Base-by-base conservation (phyloP, 2,888 invertebrate species). In the Heliothis peltigera region DNA sequence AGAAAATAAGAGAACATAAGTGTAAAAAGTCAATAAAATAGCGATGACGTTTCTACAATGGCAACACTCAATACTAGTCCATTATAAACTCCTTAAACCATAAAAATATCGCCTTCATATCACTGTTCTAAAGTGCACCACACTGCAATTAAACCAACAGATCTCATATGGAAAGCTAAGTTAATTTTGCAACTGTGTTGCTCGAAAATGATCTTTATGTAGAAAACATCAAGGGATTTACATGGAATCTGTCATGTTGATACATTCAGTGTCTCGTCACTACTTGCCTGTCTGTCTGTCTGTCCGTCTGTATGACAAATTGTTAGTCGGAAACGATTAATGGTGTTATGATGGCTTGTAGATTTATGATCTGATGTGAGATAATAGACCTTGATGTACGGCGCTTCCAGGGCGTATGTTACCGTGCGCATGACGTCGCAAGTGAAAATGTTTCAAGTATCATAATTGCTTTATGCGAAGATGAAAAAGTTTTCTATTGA, bases 241-340 rank as follows among this genome's bases (percentile, higher is more conserved):
- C 19, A 10, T 65, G 35, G 62, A 28, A 0, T 43, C 10, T 62
- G 32, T 10, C 43, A 57, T 52, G 46, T 60, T 63, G 70, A 64
- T 70, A 57, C 48, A 68, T 66, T 70, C 42, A 43, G 57, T 72
- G 60, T 62, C 63, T 75, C 81, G 63, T 72, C 72, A 75, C 63
- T 65, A 82, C 84, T 79, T 83, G 86, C 85, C 84, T 82, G 88
- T 89, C 85, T 84, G 89, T 90, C 89, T 87, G 89, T 89, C 85
- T 84, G 89, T 90, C 89, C 87, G 89, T 86, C 84, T 82, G 81
- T 84, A 84, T 92, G 92, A 92, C 92, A 92, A 91, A 92, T 91
- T 89, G 89, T 88, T 81, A 76, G 77, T 85, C 82, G 82, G 77
- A 54, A 82, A 84, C 88, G 92, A 92, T 92, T 92, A 91, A 92